Base-by-base conservation (phyloP, 2,888 invertebrate species). In the Polylopha cassiicola region DNA sequence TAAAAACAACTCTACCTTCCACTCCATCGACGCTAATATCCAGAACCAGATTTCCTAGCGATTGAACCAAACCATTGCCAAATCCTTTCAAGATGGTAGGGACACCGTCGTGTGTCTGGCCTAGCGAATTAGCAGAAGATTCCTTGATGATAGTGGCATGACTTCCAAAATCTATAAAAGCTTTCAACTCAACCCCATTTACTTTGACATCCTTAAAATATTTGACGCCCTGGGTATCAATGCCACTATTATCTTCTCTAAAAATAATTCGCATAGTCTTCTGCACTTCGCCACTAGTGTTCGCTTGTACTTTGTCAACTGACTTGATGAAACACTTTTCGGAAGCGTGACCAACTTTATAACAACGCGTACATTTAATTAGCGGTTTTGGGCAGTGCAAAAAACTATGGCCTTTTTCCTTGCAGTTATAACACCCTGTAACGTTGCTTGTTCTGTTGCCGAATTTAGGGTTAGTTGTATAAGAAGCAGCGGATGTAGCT, bases 371-470 rank as follows among this genome's bases (percentile, higher is more conserved):
- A 20, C 47, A 51, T 26, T 36, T 49, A 2, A 44, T 4, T 7
- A 51, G 20, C 2, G 51, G 47, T 13, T 51, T 51, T 3, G 48
- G 43, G 20, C 52, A 52, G 11, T 27, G 16, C 3, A 27, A 10
- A 5, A 27, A 50, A n/a, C 27, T 38, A 28, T 51, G 51, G 0
- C 48, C 51, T 18, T 20, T 41, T 17, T 49, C 49, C 28, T 48
- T 51, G 18, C 51, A 51, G 11, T 51, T 51, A 23, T 20, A 51
- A 21, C 51, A 51, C n/a, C 14, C 46, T 13, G 31, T 13, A 0
- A 9, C n/a, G 1, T 22, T 6, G 7, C 10, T 18, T 3, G n/a
- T 15, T 8, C 14, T 38, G 4, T 2, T 8, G 16, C 18, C 11
- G 3, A 22, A 1, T 20, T 26, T 33, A 7, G 28, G 7, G 14